Percentiles rank a stretch among this genome's conserved stretches.
These are phyloP conservation scores for Cyanoramphus novaezelandiae DNA, from an alignment of 2,113 vertebrate genomes.

Conservation along the genomic window DNA sequence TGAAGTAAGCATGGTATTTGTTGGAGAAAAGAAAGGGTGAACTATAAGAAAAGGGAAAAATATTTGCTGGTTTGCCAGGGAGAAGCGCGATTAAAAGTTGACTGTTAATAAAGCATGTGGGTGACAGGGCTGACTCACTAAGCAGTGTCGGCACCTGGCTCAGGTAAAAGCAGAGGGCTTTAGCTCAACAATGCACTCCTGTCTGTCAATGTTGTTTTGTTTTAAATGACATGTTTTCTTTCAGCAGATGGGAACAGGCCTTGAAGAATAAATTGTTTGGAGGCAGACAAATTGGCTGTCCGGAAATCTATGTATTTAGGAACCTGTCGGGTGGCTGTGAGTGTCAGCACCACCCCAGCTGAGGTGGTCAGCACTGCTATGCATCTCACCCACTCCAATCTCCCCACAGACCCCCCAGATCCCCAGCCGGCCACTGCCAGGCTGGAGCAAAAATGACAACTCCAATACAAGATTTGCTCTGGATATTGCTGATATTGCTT, in stretches of 20 bases:
- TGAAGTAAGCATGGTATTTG: rapidly evolving
- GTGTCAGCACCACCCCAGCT: conserved; percentile 4
- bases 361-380: not conserved
- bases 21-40: not conserved
- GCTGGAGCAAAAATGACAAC: conserved; percentile 5
- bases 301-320: conserved; percentile 36
- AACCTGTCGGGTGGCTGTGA: conserved; percentile 26
- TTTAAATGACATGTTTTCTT: conserved; percentile 64
- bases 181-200: not conserved
- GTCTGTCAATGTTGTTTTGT: conserved; percentile 37
- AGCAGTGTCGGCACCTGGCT: not conserved
- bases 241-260: conserved; percentile 62
- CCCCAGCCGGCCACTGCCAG: not conserved
- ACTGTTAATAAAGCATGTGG: not conserved
- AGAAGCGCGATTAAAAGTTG: not conserved
- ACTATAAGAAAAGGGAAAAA: not conserved
- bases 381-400: not conserved
- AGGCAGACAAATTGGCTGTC: conserved; percentile 61
- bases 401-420: not conserved
- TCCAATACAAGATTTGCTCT: conserved; percentile 33
- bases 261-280: conserved; percentile 65
- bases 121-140: not conserved
- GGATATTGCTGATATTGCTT: conserved; percentile 60
- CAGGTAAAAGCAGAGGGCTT: conserved; percentile 53
- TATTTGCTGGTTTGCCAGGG: not conserved